Evolutionary conservation across 2,797 vertebrate genomes (phyloP).

Genomic region (Pseudopleuronectes americanus): DNA sequence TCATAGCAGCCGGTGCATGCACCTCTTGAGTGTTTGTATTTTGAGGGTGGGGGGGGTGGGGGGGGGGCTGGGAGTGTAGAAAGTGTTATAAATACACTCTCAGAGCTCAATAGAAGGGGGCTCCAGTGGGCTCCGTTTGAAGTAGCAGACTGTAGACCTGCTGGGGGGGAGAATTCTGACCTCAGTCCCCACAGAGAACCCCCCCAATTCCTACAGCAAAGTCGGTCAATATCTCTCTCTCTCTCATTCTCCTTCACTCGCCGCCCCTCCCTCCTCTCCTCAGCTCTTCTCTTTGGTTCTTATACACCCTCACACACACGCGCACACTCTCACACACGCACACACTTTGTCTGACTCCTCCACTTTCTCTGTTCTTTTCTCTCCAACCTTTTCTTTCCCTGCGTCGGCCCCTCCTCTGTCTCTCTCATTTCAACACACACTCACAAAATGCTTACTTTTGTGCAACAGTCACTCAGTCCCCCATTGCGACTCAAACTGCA

Average conservation of each 20-base stretch:
- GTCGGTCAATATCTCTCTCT: constrained; percentile 81
- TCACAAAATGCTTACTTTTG: constrained; percentile 82
- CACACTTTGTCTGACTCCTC: constrained; percentile 61
- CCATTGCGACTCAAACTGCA: constrained; percentile 86
- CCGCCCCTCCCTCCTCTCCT: constrained; percentile 63
- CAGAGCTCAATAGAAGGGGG: constrained; percentile 81
- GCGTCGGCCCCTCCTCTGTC: constrained; percentile 48
- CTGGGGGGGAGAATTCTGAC: constrained; percentile 82
- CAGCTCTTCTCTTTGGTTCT: constrained; percentile 60
- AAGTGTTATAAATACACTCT: constrained; percentile 85
- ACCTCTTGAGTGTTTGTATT: constrained; percentile 75
- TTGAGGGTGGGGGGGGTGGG: constrained; percentile 49
- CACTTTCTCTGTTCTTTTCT: constrained; percentile 63
- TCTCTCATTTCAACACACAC: constrained; percentile 55
- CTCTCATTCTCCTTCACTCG: constrained; percentile 69
- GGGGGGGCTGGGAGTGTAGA: constrained; percentile 17
- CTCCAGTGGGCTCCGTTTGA: constrained; percentile 85
- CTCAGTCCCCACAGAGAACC: constrained; percentile 80
- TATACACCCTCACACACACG: constrained; percentile 31
- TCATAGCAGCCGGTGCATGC: constrained; percentile 65
- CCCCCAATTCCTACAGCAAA: constrained; percentile 83
- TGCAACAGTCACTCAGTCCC: constrained; percentile 84
- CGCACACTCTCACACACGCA: constrained; percentile 24
- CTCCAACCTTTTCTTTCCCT: constrained; percentile 53
- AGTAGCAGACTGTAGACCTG: constrained; percentile 86